Percentiles rank a stretch among this genome's conserved stretches.
Conservation (phyloP, 2,797 vertebrate species). For the Chrosomus eos region DNA sequence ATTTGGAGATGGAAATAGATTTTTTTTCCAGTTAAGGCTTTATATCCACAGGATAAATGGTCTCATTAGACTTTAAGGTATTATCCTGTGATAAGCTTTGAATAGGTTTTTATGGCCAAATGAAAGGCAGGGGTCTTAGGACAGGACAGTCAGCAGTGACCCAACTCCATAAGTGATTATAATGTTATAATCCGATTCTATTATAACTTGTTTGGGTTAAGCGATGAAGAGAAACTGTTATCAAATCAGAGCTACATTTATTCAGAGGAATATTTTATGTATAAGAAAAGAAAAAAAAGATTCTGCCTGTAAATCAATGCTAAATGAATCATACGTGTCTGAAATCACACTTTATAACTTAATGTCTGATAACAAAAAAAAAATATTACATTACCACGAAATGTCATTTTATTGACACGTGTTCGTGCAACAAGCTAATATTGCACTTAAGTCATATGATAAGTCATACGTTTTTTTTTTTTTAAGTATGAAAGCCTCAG, state of each 20-base stretch:
- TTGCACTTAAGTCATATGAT: too few species aligned
- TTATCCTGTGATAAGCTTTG: not conserved
- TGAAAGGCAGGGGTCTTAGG: not conserved
- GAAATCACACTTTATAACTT: not conserved
- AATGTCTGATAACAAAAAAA: too few species aligned
- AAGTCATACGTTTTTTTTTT: not conserved
- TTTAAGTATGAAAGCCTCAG: not conserved
- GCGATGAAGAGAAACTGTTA: not conserved
- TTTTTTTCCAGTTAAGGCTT: not conserved
- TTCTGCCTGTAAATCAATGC: not conserved
- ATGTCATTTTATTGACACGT: not conserved
- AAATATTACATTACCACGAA: not conserved
- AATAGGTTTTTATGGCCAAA: conserved; percentile 2
- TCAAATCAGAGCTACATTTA: not conserved
- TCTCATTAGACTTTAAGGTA: not conserved
- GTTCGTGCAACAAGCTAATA: not conserved
- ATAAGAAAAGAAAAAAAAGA: not conserved
- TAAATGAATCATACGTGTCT: not conserved
- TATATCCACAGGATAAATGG: not conserved
- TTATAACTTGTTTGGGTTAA: not conserved
- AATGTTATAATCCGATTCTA: not conserved
- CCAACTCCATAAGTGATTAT: not conserved
- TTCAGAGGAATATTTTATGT: not conserved
- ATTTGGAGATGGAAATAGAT: not conserved
- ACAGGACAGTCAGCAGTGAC: not conserved